A percentile compares a stretch with the other conserved stretches of the same genome.
phyloP scores from a whole-genome alignment of 2,113 vertebrate species.

The Astatotilapia flaviijosephi region DNA sequence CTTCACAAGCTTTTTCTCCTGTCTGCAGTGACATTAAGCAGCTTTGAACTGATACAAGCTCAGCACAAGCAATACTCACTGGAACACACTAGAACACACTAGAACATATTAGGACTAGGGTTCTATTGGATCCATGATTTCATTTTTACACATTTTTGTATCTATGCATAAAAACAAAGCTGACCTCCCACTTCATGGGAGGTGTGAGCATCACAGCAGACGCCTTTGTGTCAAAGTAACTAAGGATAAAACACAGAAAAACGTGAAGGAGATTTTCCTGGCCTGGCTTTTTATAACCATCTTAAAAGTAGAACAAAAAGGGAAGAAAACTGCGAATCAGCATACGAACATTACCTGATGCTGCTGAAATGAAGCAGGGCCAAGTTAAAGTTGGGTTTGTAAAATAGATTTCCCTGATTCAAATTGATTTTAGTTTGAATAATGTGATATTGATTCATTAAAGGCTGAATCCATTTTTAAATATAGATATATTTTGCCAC shows the following conservation, averaged over 20 bases:
- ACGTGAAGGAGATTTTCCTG: not conserved
- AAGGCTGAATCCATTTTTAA: not conserved
- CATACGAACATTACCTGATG: not conserved
- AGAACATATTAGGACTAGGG: not conserved
- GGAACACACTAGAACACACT: not conserved
- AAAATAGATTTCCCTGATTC: not conserved
- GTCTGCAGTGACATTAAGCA: not conserved
- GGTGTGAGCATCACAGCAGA: not conserved
- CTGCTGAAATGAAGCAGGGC: not conserved
- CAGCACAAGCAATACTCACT: not conserved
- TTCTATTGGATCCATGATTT: not conserved
- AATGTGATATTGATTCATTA: not conserved
- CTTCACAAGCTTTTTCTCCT: not conserved
- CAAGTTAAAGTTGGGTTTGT: not conserved
- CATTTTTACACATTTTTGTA: not conserved
- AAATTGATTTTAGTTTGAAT: not conserved
- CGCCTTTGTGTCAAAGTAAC: not conserved
- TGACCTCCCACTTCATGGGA: not conserved
- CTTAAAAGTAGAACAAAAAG: not conserved
- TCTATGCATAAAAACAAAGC: not conserved
- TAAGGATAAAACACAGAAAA: not conserved
- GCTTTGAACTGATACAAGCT: not conserved
- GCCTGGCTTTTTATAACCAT: not conserved
- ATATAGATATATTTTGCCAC: not conserved
- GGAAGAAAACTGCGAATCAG: not conserved